Evolutionary conservation across 2,888 invertebrate genomes (phyloP), one percentile per base, ranked within the genome.

Genomic region (Steinernema scapterisci): DNA sequence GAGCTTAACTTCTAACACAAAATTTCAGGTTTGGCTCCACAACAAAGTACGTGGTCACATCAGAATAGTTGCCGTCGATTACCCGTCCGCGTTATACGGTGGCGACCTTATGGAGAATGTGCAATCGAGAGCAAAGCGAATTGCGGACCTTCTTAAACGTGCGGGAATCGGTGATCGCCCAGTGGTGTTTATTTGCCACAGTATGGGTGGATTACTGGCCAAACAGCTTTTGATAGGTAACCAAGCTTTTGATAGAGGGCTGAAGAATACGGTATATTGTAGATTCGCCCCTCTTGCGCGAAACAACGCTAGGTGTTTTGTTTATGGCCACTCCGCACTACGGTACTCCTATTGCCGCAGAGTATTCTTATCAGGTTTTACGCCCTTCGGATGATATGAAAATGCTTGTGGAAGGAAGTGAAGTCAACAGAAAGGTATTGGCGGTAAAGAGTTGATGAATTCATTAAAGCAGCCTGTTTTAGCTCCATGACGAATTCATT

Each of bases 251-350:
- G 9, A 3, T 3, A 9, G 38, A 9, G 38, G 9, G 38, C 38
- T 3, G 38, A 38, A 9, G 9, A 38, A 38, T 38, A 38, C 38
- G 9, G 38, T 38, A 3, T 38, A 9, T 38, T 38, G n/a, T 16
- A 78, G 85, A 85, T 73, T 78, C 76, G 19, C 76, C 79, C 16
- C 72, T 80, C 6, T 71, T 86, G 0, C 74, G 76, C 7, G 71
- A 76, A 46, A 76, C 76, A 46, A 82, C 83, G 21, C 76, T 86
- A 6, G 86, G 86, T 2, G 77, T 86, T 9, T 73, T 86, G 23
- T 86, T 86, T 76, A 84, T 86, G 63, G 85, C 85, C 5, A 84
- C 84, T 21, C 86, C 86, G 7, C 85, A 86, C 52, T 78, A 78
- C 27, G 86, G 86, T 16, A 81, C 79, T 63, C 85, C 85, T 0